Percentiles rank a stretch among this genome's conserved stretches.
These are phyloP conservation scores for Lasioglossum oenotherae DNA, from an alignment of 2,888 invertebrate genomes.

Conservation along the genomic window DNA sequence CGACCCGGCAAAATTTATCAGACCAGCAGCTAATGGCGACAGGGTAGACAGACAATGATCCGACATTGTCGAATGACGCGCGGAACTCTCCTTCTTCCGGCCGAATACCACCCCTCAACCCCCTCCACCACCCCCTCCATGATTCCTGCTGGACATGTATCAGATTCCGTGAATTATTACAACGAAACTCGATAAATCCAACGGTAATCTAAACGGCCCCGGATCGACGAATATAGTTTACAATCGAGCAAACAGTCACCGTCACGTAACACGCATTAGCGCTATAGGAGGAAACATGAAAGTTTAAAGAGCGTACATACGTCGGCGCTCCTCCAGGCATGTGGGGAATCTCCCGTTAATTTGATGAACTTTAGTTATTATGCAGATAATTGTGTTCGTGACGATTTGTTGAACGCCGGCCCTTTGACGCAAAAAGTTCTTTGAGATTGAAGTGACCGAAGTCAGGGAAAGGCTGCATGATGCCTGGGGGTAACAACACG, in stretches of 20 bases:
- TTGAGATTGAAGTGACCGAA: background rate
- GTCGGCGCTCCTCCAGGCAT: background rate
- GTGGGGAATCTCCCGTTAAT: background rate
- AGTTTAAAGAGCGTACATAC: background rate
- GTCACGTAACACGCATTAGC: slow-evolving; percentile 27
- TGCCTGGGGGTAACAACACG: too few species aligned
- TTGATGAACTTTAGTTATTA: background rate
- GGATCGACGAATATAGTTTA: slow-evolving; percentile 20
- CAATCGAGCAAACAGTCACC: slow-evolving; percentile 23
- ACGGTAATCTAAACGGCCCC: background rate
- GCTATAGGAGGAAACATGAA: background rate
- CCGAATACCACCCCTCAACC: background rate
- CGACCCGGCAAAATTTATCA: slow-evolving; percentile 39
- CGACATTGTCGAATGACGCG: slow-evolving; percentile 8
- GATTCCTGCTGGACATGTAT: slow-evolving; percentile 17
- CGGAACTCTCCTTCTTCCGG: slow-evolving; percentile 4
- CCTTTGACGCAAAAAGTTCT: background rate
- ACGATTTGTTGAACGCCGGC: background rate
- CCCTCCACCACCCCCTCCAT: background rate
- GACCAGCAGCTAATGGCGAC: background rate
- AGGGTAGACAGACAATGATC: slow-evolving; percentile 12
- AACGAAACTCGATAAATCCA: slow-evolving; percentile 21
- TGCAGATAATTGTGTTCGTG: background rate
- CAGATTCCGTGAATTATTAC: slow-evolving; percentile 45
- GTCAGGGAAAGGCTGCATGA: background rate